phyloP scores from a whole-genome alignment of 1,140 invertebrate species.

The Drosophila repletoides region DNA sequence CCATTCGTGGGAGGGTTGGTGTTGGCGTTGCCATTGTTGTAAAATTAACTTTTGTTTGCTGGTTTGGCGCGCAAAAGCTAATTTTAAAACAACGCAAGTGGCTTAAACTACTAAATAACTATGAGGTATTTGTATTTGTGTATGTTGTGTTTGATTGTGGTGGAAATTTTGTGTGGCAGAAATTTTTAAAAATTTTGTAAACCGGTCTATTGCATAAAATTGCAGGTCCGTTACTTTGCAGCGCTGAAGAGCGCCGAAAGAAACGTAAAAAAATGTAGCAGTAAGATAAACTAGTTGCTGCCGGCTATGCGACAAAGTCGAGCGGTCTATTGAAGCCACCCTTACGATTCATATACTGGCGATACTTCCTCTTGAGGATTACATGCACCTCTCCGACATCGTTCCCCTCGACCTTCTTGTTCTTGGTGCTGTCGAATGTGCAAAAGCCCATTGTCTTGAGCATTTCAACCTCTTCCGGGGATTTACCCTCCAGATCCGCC shows the following conservation, averaged over 20 bases:
- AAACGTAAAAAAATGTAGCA: conserved; percentile 67
- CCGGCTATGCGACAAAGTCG: conserved; percentile 93
- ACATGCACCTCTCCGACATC: conserved; percentile 96
- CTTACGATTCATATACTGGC: conserved; percentile 99
- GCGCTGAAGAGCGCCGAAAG: conserved; percentile 16
- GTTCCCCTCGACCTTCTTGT: conserved; percentile 96
- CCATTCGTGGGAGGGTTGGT: conserved; percentile 25
- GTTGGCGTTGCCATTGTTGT: conserved; percentile 51
- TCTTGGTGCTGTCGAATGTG: conserved; percentile 97
- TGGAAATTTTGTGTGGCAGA: conserved; percentile 77
- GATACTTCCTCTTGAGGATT: conserved; percentile 97
- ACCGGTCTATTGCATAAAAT: conserved; percentile 83
- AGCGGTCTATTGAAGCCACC: conserved; percentile 99
- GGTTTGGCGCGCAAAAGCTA: conserved; percentile 41
- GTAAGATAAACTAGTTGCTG: conserved; percentile 56
- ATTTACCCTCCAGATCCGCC: conserved; percentile 86
- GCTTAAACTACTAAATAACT: conserved; percentile 77
- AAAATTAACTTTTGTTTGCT: conserved; percentile 58
- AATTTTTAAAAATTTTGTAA: conserved; percentile 78
- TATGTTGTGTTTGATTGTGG: conserved; percentile 22
- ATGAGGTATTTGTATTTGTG: conserved; percentile 67
- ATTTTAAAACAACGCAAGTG: conserved; percentile 62
- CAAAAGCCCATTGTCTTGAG: conserved; percentile 98
- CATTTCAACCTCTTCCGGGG: conserved; percentile 97
- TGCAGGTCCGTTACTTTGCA: conserved; percentile 67